Conservation (phyloP, 2,888 invertebrate species). For the Scaptomyza parva region DNA sequence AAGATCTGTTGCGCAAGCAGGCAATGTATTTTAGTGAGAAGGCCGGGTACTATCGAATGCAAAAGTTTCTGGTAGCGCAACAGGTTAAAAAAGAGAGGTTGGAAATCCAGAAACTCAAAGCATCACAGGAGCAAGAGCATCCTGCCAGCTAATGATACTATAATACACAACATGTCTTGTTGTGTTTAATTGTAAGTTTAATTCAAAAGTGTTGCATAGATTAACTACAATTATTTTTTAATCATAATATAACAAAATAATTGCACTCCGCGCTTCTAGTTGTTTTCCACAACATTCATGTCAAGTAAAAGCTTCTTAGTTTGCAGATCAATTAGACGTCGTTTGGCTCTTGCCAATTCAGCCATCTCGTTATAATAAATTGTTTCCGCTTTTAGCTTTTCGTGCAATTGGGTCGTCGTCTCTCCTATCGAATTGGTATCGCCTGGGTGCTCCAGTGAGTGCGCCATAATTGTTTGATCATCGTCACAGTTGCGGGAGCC, state of each 20-base stretch:
- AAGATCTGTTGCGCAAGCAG: constrained; percentile 75
- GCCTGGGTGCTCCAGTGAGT: constrained; percentile 38
- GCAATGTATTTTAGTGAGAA: constrained; percentile 78
- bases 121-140: neutral
- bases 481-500: constrained; percentile 51
- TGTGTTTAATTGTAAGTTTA: constrained; percentile 37
- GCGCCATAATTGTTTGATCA: constrained; percentile 44
- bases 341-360: constrained; percentile 72
- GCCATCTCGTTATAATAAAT: constrained; percentile 79
- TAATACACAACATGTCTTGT: neutral
- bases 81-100: constrained; percentile 69
- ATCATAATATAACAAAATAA: constrained; percentile 44
- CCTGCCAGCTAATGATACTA: constrained; percentile 8
- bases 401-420: constrained; percentile 65
- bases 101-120: constrained; percentile 46
- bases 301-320: constrained; percentile 70
- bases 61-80: constrained; percentile 75
- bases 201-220: constrained; percentile 43
- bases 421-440: constrained; percentile 58
- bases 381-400: constrained; percentile 76
- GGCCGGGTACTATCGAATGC: constrained; percentile 79
- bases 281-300: constrained; percentile 65
- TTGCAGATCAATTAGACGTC: constrained; percentile 69
- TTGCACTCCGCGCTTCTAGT: constrained; percentile 25
- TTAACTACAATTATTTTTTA: constrained; percentile 36